Conservation (phyloP, 1,140 invertebrate species). For the Pogonus chalceus region DNA sequence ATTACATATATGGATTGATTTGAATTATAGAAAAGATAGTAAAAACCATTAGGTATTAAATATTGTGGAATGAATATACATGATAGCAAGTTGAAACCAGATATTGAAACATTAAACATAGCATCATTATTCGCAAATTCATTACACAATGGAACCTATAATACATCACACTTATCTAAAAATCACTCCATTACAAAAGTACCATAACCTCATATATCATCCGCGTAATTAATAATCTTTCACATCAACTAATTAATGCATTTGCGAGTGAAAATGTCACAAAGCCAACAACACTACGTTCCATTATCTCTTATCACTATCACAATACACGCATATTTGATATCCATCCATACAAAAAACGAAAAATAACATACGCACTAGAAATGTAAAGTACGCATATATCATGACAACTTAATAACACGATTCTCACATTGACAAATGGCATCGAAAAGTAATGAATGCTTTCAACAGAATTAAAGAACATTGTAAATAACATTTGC, state of each 20-base stretch:
- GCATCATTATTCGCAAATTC: no score
- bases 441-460: slow-evolving; percentile 6
- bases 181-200: neutral
- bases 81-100: no score
- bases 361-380: neutral
- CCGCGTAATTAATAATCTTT: neutral
- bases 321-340: neutral
- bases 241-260: neutral
- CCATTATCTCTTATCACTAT: no score
- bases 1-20: no score
- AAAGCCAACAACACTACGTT: neutral
- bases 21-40: no score
- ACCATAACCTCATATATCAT: neutral
- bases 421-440: slow-evolving; percentile 3
- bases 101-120: no score
- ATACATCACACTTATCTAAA: no score
- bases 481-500: neutral
- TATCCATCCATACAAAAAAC: neutral
- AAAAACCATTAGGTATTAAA: no score
- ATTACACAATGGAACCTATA: no score
- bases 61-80: no score
- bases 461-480: slow-evolving; percentile 6
- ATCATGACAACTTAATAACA: slow-evolving; percentile 7
- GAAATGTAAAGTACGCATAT: neutral
- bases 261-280: neutral